phyloP scores from a whole-genome alignment of 2,797 vertebrate genomes.

The Cirrhinus mrigala region DNA sequence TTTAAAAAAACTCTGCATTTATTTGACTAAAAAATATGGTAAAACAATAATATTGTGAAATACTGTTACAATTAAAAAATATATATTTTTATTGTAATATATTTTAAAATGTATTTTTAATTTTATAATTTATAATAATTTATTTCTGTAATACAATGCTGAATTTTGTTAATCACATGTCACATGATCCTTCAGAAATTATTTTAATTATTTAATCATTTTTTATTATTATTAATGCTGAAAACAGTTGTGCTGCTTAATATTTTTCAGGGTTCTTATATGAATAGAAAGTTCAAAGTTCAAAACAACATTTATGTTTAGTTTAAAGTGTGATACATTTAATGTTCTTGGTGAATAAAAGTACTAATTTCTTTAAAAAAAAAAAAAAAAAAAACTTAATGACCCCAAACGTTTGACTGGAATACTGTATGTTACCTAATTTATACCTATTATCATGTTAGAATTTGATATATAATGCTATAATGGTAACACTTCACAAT shows the following conservation, averaged over 20 bases:
- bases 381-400: background rate
- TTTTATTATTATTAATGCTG: background rate
- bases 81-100: background rate
- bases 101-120: too few relatives aligned
- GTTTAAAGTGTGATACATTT: background rate
- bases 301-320: background rate
- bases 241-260: background rate
- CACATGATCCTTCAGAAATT: background rate
- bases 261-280: background rate
- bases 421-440: background rate
- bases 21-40: background rate
- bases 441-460: background rate
- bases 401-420: background rate
- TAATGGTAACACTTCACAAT: too few relatives aligned
- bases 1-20: background rate
- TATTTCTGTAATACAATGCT: background rate
- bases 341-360: background rate
- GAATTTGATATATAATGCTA: background rate
- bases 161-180: background rate
- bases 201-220: background rate
- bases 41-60: background rate
- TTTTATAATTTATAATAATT: background rate
- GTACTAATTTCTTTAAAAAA: background rate
- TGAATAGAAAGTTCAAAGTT: background rate
- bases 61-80: background rate